Evolutionary conservation across 2,113 vertebrate species (phyloP), one percentile per base, ranked within the genome.

Genomic region (Labeo rohita): DNA sequence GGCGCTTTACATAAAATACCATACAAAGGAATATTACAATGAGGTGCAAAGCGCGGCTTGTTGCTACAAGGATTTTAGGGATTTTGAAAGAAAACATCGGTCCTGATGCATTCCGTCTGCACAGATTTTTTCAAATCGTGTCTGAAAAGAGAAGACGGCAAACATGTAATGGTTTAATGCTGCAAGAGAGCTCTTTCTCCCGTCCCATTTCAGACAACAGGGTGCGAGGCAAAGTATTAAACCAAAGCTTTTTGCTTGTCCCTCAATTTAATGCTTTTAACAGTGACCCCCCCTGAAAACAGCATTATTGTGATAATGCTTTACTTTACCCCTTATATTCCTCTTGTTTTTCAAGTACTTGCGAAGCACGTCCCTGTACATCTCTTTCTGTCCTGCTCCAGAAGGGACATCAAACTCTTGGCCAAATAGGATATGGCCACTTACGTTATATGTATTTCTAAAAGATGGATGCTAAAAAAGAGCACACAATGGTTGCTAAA

Each of bases 1-100:
- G 21, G 78, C 39, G 1, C 78, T 80, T 47, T 80, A 45, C 84
- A 90, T 90, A 84, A 73, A 90, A 92, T 78, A 59, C 52, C 28
- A 59, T 78, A 78, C 52, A 59, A 61, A 80, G 56, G 78, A 3
- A 50, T 50, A 66, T 81, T 81, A 81, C 80, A 81, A 81, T 66
- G 66, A 49, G n/a, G 45, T 66, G 61, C 8, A 50, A 81, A 81
- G 61, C 23, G 12, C 8, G 47, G 61, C 61, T 16, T 81, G 61
- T 68, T 66, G 43, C 15, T 12, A 50, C 45, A 66, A 6, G 78
- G 78, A 23, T 80, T 63, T 80, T 2, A 66, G 45, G 45, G 61
- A 66, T 66, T 81, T 81, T 66, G 12, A 9, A 80, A 50, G 45
- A 81, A 80, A 63, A 43, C 56, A 63, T 78, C 4, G 8, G 21